phyloP scores from a whole-genome alignment of 1,140 invertebrate species.

The Steinernema khuongi region DNA sequence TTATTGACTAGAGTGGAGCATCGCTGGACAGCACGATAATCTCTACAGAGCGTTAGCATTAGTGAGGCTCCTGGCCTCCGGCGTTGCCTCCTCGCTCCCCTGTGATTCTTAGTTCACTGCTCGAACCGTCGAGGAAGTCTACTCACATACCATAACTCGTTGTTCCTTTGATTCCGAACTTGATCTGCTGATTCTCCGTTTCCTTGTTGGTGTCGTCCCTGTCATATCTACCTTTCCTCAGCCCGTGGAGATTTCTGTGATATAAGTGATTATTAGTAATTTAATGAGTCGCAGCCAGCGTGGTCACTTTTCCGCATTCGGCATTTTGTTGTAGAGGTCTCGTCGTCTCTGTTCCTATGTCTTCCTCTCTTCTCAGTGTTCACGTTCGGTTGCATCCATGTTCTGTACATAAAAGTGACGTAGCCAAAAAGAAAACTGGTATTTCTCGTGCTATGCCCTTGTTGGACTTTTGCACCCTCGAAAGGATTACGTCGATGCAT shows the following conservation, averaged over 20 bases:
- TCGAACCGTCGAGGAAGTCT: neutral
- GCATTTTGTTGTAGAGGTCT: neutral
- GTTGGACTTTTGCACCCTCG: neutral
- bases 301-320: neutral
- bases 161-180: neutral
- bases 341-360: neutral
- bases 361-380: neutral
- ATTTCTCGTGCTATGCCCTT: neutral
- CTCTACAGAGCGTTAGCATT: neutral
- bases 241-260: neutral
- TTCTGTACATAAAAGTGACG: constrained; percentile 10
- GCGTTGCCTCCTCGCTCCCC: neutral
- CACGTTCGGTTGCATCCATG: neutral
- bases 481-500: too few relatives aligned
- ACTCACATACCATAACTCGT: neutral
- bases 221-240: constrained; percentile 10
- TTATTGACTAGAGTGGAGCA: neutral
- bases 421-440: neutral
- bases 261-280: neutral
- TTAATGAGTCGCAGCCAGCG: neutral
- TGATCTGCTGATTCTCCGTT: too few relatives aligned
- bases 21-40: neutral
- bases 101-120: constrained; percentile 10
- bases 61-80: neutral
- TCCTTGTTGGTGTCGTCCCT: neutral